Conservation (phyloP, 2,113 vertebrate species). For the Psophia crepitans region DNA sequence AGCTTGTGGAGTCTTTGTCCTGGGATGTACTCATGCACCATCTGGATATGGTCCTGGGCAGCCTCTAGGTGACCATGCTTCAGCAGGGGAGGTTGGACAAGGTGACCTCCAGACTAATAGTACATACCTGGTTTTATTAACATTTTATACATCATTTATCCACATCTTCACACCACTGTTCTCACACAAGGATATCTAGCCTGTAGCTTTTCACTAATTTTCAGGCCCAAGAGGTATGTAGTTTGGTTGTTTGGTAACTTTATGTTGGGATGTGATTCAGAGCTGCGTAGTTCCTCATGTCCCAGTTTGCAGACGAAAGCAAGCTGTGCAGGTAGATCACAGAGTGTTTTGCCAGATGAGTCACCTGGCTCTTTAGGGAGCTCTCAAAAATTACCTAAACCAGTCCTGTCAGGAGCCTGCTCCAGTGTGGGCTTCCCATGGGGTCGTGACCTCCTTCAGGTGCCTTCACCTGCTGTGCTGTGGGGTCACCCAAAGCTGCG, state of each 20-base stretch:
- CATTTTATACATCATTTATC: not conserved
- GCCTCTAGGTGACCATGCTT: not conserved
- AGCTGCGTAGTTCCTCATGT: not conserved
- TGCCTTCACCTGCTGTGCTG: no score
- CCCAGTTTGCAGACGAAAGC: not conserved
- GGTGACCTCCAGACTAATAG: not conserved
- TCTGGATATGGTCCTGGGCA: accelerated
- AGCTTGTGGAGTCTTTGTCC: not conserved
- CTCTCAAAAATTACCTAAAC: not conserved
- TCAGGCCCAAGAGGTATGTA: not conserved
- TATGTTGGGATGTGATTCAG: not conserved
- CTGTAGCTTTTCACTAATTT: not conserved
- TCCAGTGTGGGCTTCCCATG: no score
- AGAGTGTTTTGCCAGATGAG: not conserved
- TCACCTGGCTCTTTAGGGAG: not conserved
- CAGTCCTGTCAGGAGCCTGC: no score
- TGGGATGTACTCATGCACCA: not conserved
- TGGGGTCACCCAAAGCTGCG: no score
- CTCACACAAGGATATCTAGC: not conserved
- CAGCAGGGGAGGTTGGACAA: not conserved
- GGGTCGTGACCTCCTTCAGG: no score
- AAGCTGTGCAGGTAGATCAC: not conserved
- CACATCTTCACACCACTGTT: not conserved
- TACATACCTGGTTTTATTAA: not conserved
- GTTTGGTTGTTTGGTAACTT: not conserved